Conservation (phyloP, 2,888 invertebrate genomes). For the Hypsopygia costalis region DNA sequence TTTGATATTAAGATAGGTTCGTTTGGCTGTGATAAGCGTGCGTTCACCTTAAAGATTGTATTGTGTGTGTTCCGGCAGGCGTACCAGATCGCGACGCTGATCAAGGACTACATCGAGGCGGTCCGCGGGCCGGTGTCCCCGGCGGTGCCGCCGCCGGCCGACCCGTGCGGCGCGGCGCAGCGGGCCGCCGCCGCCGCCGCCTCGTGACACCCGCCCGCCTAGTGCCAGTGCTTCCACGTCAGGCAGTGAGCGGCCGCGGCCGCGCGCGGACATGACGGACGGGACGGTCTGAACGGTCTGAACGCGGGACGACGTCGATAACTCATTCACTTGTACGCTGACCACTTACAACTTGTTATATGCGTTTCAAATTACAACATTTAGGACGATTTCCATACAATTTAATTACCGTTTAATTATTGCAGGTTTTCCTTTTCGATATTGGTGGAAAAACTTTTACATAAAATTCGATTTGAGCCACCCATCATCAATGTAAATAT, state of each 20-base stretch:
- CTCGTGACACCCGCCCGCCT: conserved; percentile 72
- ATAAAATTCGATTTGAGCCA: no score
- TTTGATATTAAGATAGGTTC: no score
- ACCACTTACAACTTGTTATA: no score
- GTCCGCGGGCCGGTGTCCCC: conserved; percentile 75
- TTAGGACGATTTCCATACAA: no score
- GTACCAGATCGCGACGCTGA: conserved; percentile 95
- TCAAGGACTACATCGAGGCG: conserved; percentile 89
- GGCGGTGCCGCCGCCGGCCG: conserved; percentile 44
- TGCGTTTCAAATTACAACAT: no score
- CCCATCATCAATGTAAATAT: no score
- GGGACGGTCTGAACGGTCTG: no score
- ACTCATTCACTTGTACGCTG: background rate
- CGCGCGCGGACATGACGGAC: background rate
- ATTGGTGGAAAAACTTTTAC: no score
- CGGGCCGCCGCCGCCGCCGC: conserved; percentile 23
- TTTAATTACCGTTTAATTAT: no score
- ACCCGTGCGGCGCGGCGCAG: conserved; percentile 25
- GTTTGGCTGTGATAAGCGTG: no score
- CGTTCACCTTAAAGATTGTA: no score
- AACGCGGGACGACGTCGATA: background rate
- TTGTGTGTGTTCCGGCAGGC: conserved; percentile 85
- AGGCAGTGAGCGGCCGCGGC: conserved; percentile 37
- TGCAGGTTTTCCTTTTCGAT: no score
- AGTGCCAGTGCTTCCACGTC: conserved; percentile 81